Conservation (phyloP, 1,140 invertebrate species). For the Caerostris extrusa region DNA sequence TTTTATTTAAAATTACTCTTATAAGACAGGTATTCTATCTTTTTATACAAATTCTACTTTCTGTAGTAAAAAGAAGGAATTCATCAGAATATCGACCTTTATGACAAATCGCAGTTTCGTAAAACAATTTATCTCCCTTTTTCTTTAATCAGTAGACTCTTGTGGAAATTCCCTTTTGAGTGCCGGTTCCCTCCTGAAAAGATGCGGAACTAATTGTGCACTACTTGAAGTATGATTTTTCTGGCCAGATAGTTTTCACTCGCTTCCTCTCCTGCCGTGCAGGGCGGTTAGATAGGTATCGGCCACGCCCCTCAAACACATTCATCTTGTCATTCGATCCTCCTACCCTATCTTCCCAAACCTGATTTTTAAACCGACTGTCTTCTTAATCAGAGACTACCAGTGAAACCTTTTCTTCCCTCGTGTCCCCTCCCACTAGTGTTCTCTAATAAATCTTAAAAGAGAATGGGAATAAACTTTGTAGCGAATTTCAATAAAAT, state of each 20-base stretch:
- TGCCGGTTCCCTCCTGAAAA: not conserved
- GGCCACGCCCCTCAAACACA: conserved; percentile 44
- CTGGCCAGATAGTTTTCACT: not conserved
- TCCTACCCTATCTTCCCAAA: conserved; percentile 15
- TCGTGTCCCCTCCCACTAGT: not conserved
- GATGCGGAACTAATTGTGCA: conserved; percentile 45
- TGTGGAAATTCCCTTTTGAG: conserved; percentile 6
- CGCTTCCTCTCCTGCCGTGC: not conserved
- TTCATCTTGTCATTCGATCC: conserved; percentile 33
- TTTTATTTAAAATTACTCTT: no score
- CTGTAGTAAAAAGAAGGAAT: not conserved
- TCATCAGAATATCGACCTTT: conserved; percentile 6
- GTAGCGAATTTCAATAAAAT: conserved; percentile 1
- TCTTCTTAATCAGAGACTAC: conserved; percentile 13
- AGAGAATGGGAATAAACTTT: not conserved
- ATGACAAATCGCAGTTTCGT: conserved; percentile 23
- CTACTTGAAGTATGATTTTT: conserved; percentile 40
- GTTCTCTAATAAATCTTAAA: not conserved
- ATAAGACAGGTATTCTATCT: no score
- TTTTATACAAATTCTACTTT: no score
- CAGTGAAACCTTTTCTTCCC: not conserved
- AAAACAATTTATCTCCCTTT: conserved; percentile 20
- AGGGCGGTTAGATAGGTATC: conserved; percentile 14
- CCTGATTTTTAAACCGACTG: conserved; percentile 26
- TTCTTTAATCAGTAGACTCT: not conserved